These are phyloP conservation scores for Nematopogon swammerdamellus DNA, from an alignment of 2,888 invertebrate genomes.

Conservation along the genomic window DNA sequence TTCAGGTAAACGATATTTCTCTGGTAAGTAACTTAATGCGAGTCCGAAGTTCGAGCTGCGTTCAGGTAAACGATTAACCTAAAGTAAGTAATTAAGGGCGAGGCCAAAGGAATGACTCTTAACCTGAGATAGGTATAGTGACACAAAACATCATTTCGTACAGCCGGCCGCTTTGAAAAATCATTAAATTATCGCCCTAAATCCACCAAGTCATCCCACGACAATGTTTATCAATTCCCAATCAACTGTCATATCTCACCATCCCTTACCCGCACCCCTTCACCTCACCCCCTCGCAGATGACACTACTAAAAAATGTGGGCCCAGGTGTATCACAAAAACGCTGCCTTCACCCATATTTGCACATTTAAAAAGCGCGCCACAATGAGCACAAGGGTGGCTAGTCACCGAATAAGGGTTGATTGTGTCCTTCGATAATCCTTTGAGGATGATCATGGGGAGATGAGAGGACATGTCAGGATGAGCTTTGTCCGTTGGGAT, in stretches of 20 bases:
- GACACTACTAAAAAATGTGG: constrained; percentile 33
- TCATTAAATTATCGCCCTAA: no score
- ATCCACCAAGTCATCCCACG: no score
- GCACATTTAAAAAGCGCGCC: constrained; percentile 14
- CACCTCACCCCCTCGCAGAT: constrained; percentile 30
- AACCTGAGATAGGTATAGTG: no score
- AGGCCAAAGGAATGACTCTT: no score
- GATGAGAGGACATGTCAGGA: not conserved
- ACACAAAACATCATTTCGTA: no score
- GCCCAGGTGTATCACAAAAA: constrained; percentile 37
- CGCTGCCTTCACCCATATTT: constrained; percentile 17
- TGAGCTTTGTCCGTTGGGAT: no score
- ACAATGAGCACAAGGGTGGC: constrained; percentile 19
- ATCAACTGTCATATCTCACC: not conserved
- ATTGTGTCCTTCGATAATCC: constrained; percentile 21
- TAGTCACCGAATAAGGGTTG: not conserved
- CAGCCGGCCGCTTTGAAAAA: no score
- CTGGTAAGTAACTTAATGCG: no score
- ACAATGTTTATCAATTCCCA: constrained; percentile 21
- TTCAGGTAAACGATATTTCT: no score
- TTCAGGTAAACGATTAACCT: no score
- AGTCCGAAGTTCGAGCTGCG: no score
- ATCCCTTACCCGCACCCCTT: constrained; percentile 5
- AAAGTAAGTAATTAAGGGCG: no score
- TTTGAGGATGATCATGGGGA: constrained; percentile 20